Evolutionary conservation across 1,140 invertebrate genomes (phyloP).

Genomic region (Spodoptera litura): DNA sequence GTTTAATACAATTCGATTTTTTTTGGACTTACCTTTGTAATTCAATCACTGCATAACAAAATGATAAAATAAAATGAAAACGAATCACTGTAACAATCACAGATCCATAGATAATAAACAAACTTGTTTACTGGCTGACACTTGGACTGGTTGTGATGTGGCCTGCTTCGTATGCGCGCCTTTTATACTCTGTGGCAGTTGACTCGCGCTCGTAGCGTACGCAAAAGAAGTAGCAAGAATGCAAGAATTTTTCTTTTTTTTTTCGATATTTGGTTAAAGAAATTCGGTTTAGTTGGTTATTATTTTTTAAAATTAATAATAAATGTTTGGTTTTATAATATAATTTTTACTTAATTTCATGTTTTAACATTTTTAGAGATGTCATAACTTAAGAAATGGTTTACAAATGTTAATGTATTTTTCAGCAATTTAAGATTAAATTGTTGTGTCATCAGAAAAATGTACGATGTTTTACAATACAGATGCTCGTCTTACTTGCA

Average conservation of each 20-base stretch:
- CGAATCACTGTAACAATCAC: conserved; percentile 13
- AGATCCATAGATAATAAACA: conserved; percentile 3
- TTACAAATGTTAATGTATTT: too few species aligned
- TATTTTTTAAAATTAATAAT: too few species aligned
- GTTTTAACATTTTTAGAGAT: neutral
- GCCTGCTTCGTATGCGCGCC: too few species aligned
- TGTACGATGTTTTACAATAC: too few species aligned
- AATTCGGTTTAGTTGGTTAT: too few species aligned
- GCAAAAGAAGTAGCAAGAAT: conserved; percentile 17
- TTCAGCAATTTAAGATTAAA: too few species aligned
- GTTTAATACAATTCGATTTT: neutral
- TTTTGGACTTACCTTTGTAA: conserved; percentile 11
- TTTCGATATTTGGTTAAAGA: too few species aligned
- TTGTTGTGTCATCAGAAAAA: too few species aligned
- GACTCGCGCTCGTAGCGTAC: neutral
- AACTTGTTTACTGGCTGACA: conserved; percentile 2
- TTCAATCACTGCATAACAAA: conserved; percentile 28
- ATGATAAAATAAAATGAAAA: conserved; percentile 24
- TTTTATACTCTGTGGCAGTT: conserved; percentile 4
- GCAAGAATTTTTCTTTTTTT: neutral
- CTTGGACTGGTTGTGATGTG: conserved; percentile 27
- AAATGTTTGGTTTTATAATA: too few species aligned
- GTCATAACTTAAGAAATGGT: too few species aligned
- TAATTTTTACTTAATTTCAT: too few species aligned
- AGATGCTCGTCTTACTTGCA: too few species aligned